Conservation (phyloP, 23 tunicate species). For the Corella eumyota region DNA sequence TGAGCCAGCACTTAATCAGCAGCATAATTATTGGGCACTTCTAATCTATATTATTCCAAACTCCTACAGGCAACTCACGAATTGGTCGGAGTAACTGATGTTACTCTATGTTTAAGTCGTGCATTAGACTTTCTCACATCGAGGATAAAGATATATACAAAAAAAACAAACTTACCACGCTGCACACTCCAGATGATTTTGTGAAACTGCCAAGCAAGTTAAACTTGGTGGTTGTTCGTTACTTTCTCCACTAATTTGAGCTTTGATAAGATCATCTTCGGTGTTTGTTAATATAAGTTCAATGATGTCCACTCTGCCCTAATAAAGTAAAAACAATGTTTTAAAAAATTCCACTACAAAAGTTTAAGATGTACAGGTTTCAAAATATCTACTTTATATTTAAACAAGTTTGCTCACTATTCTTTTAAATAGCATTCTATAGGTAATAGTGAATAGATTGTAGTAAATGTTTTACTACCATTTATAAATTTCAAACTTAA, state of each 20-base stretch:
- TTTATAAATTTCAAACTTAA: no score
- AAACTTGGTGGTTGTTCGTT: conserved; percentile 69
- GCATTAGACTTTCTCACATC: not conserved
- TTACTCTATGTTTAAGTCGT: no score
- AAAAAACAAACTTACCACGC: conserved; percentile 29
- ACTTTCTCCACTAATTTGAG: conserved; percentile 48
- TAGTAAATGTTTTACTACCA: no score
- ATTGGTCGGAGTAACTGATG: no score
- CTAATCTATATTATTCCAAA: no score
- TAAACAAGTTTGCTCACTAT: no score
- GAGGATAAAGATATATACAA: not conserved
- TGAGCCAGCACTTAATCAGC: no score
- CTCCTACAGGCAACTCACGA: no score
- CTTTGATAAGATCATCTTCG: conserved; percentile 36
- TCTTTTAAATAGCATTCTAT: no score
- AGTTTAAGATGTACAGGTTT: not conserved
- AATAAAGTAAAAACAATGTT: not conserved
- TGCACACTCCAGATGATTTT: conserved; percentile 50
- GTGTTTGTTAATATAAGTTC: conserved; percentile 43
- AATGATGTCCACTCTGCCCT: conserved; percentile 80
- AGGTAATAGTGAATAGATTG: no score
- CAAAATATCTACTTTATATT: not conserved
- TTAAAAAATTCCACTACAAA: not conserved
- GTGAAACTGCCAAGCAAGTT: conserved; percentile 60
- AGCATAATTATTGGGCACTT: no score